Evolutionary conservation across 2,113 vertebrate genomes (phyloP).

Genomic region (Thamnophis sirtalis): DNA sequence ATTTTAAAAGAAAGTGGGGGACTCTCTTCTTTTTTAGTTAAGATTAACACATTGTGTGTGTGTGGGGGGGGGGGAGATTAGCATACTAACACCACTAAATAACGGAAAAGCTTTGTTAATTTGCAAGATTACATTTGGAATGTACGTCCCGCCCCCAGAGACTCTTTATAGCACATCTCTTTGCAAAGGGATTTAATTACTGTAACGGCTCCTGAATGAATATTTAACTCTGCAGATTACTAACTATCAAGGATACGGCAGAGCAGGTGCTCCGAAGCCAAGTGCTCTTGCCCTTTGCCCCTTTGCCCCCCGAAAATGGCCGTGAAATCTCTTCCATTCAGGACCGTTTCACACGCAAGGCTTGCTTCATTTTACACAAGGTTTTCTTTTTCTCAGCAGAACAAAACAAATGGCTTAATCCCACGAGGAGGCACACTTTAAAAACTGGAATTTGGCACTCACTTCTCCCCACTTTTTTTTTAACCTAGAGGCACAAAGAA

Average conservation of each 20-base stretch:
- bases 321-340: background rate
- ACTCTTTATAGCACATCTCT: conserved; percentile 9
- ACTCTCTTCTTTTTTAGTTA: background rate
- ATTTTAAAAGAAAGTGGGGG: background rate
- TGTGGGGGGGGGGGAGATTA: background rate
- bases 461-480: background rate
- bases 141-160: conserved; percentile 12
- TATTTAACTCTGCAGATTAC: conserved; percentile 20
- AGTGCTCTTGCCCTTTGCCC: background rate
- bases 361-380: background rate
- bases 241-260: background rate
- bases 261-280: background rate
- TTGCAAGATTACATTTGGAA: conserved; percentile 23
- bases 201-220: conserved; percentile 28
- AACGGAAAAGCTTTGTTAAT: conserved; percentile 21
- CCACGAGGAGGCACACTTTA: background rate
- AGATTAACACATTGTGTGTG: no score
- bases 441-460: background rate
- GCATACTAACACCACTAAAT: background rate
- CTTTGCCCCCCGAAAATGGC: background rate
- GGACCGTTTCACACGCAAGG: background rate
- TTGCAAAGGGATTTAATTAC: conserved; percentile 28
- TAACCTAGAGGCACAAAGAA: background rate
- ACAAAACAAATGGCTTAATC: background rate
- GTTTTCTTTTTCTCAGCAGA: background rate